Conservation (phyloP, 2,888 invertebrate species). For the Physocephala rufipes region DNA sequence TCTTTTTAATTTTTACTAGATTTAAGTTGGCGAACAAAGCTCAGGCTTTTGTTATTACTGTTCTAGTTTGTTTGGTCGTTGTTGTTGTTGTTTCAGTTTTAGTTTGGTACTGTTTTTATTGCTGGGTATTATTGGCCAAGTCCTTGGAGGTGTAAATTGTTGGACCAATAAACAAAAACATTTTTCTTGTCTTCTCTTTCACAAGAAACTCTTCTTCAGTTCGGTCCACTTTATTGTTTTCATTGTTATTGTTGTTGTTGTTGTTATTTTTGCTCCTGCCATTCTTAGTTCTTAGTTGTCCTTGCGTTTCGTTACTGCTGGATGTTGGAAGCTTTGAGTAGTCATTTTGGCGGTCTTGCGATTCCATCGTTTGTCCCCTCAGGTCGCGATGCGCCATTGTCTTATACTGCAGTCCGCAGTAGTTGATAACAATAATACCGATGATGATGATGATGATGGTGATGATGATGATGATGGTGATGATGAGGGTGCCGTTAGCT, state of each 20-base stretch:
- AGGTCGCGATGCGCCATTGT: constrained; percentile 17
- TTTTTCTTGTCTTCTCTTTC: constrained; percentile 38
- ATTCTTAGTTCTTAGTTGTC: constrained; percentile 22
- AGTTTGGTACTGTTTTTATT: constrained; percentile 23
- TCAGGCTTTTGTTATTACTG: neutral
- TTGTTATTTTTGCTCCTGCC: constrained; percentile 17
- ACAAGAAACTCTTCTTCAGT: constrained; percentile 23
- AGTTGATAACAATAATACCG: too few relatives aligned
- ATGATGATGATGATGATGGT: too few relatives aligned
- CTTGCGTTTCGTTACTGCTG: constrained; percentile 28
- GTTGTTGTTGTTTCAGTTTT: constrained; percentile 17
- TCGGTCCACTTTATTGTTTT: neutral
- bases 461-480: too few relatives aligned
- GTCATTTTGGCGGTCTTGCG: constrained; percentile 16
- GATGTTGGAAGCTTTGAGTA: constrained; percentile 7
- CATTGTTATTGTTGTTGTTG: constrained; percentile 29
- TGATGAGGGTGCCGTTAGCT: constrained; percentile 34
- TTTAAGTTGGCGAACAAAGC: constrained; percentile 39
- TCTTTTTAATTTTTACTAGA: constrained; percentile 5
- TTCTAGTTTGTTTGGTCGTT: constrained; percentile 25
- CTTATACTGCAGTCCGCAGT: neutral
- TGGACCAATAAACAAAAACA: constrained; percentile 58
- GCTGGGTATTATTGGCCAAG: constrained; percentile 43
- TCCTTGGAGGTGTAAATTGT: constrained; percentile 61
- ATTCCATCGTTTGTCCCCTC: constrained; percentile 20